phyloP scores from a whole-genome alignment of 2,888 invertebrate genomes.

The Cerceris rybyensis region DNA sequence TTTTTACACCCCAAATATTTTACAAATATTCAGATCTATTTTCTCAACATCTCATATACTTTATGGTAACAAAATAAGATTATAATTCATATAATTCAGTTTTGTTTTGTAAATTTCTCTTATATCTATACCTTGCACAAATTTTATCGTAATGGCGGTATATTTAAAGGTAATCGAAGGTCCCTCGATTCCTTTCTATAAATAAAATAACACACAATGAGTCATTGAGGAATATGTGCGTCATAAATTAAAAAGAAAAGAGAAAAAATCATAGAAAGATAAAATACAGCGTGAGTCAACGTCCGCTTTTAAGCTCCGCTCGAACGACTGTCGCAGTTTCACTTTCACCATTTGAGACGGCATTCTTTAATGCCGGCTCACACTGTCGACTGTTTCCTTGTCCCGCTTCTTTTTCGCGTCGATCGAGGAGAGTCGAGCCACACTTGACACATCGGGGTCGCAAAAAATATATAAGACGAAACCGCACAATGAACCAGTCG shows the following conservation, averaged over 20 bases:
- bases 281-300: conserved; percentile 28
- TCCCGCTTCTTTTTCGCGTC: conserved; percentile 7
- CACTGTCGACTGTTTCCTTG: conserved; percentile 11
- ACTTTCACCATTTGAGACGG: conserved; percentile 58
- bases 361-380: conserved; percentile 16
- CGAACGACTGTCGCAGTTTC: conserved; percentile 41
- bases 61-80: too few relatives aligned
- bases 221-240: conserved; percentile 1
- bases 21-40: too few relatives aligned
- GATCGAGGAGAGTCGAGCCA: conserved; percentile 31
- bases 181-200: too few relatives aligned
- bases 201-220: too few relatives aligned
- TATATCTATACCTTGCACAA: too few relatives aligned
- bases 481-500: conserved; percentile 5
- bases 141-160: too few relatives aligned
- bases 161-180: too few relatives aligned
- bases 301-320: conserved; percentile 36
- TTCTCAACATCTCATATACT: too few relatives aligned
- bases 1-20: too few relatives aligned
- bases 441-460: conserved; percentile 39
- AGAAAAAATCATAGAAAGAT: not conserved
- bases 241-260: conserved; percentile 17
- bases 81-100: too few relatives aligned
- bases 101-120: too few relatives aligned
- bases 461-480: conserved; percentile 30